Evolutionary conservation across 2,113 vertebrate genomes (phyloP).

Genomic region (Antechinus stuartii): DNA sequence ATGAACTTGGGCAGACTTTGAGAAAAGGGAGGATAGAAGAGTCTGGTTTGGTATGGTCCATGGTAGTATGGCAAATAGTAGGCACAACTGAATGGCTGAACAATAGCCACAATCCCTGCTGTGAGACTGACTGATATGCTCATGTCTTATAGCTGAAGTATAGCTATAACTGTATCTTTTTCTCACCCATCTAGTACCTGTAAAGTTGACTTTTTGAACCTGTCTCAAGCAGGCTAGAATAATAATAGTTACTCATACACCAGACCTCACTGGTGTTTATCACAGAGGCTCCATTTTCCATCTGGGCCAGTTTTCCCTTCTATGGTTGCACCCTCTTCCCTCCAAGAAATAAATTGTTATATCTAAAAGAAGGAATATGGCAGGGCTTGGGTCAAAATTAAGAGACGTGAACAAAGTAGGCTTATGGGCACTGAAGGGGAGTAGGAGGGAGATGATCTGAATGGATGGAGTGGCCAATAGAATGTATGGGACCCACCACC

Average conservation of each 20-base stretch:
- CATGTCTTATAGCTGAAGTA: not conserved
- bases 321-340: not conserved
- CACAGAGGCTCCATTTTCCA: not conserved
- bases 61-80: too few species aligned
- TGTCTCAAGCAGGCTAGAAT: not conserved
- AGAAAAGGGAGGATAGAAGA: too few species aligned
- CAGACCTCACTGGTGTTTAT: not conserved
- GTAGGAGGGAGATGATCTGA: not conserved
- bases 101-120: not conserved
- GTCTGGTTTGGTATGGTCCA: too few species aligned
- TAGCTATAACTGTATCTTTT: not conserved
- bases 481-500: not conserved
- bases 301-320: not conserved
- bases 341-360: not conserved
- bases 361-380: not conserved
- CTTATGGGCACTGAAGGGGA: not conserved
- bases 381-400: not conserved
- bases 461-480: not conserved
- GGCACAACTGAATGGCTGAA: too few species aligned
- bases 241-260: not conserved
- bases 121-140: not conserved
- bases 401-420: not conserved
- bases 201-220: not conserved
- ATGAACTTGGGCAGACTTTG: too few species aligned
- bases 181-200: not conserved